Base-by-base conservation (phyloP, 2,888 invertebrate genomes). In the Epinotia demarniana region DNA sequence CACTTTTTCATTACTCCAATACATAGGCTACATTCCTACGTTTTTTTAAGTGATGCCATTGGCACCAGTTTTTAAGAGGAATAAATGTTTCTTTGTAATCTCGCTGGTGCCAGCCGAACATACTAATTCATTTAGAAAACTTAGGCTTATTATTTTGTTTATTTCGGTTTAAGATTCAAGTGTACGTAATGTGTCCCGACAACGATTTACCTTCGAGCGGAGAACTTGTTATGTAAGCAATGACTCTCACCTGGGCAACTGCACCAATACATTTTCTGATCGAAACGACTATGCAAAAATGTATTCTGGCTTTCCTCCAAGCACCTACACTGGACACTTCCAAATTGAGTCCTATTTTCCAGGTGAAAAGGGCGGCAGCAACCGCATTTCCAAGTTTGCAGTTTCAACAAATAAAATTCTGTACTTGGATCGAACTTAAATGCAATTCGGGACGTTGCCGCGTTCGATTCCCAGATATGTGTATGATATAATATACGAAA, bases 201-300 rank as follows among this genome's bases (percentile, higher is more conserved):
- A 53, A 53, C 16, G 8, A 66, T 27, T 16, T 66, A 33, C 61
- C 27, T 70, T 60, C 19, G 19, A 62, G 60, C 49, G 49, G 63
- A 43, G 9, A 75, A 64, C 64, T 68, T 43, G 61, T 68, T 68
- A 49, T 39, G 57, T 60, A 64, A 64, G 46, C 66, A 61, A 58
- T 55, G 61, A 27, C 63, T 66, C 18, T 58, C 71, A 75, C 75
- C 75, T 72, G 75, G 27, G 27, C 66, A 70, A 73, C 72, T 64
- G 62, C 60, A 62, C 66, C 66, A 71, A 71, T 74, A 63, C 74
- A 74, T 75, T 61, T 71, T 75, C 70, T 71, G 70, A 75, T 71
- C 67, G 66, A 57, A 49, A 55, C 49, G 60, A 27, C 62, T 66
- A 75, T 66, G 75, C 60, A 72, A 67, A 75, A 71, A 67, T 75